Evolutionary conservation across 1,140 invertebrate genomes (phyloP).

Genomic region (Aphidius gifuensis): DNA sequence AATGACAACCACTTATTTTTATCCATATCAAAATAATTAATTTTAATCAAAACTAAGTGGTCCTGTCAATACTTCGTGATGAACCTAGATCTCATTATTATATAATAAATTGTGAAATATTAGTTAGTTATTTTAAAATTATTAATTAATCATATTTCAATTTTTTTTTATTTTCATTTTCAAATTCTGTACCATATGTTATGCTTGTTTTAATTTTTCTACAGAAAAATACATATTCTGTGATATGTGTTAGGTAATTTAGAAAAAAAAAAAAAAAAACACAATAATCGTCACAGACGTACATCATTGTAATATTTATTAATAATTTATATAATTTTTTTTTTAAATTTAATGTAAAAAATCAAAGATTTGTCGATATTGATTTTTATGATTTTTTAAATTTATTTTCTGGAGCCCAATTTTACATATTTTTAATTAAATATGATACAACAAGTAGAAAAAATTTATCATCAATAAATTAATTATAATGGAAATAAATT

Average conservation of each 20-base stretch:
- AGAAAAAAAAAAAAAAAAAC: too few species aligned
- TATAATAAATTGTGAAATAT: not conserved
- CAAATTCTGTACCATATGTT: conserved; percentile 27
- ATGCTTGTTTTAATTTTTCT: conserved; percentile 32
- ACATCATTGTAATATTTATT: conserved; percentile 33
- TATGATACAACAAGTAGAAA: too few species aligned
- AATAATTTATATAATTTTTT: too few species aligned
- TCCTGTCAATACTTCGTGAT: too few species aligned
- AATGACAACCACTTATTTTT: conserved; percentile 28
- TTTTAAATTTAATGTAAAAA: too few species aligned
- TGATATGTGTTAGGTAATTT: conserved; percentile 53
- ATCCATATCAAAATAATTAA: not conserved
- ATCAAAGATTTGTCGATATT: too few species aligned
- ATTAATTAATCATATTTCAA: not conserved
- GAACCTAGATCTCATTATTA: not conserved
- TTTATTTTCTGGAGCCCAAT: too few species aligned
- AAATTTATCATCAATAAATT: not conserved
- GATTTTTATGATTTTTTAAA: too few species aligned
- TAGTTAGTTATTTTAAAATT: not conserved
- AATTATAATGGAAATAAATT: not conserved
- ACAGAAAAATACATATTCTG: conserved; percentile 47
- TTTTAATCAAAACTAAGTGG: too few species aligned
- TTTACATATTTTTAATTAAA: too few species aligned
- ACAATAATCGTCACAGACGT: conserved; percentile 35
- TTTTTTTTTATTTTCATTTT: not conserved